Evolutionary conservation across 2,888 invertebrate species (phyloP).

Genomic region (Anthophora plumipes): DNA sequence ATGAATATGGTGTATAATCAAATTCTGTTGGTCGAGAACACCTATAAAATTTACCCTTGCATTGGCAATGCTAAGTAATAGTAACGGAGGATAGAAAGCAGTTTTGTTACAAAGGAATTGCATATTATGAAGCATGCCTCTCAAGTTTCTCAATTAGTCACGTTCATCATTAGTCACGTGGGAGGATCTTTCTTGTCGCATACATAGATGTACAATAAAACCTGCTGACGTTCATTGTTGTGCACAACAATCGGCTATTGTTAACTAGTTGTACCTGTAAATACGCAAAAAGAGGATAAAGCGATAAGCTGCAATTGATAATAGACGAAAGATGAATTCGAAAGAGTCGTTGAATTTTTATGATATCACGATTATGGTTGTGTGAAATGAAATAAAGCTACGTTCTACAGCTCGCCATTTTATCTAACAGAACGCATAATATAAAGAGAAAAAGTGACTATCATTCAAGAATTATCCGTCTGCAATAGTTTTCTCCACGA

Average conservation of each 20-base stretch:
- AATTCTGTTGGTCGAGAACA: background rate
- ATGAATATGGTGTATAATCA: background rate
- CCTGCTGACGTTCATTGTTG: constrained; percentile 17
- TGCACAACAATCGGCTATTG: constrained; percentile 23
- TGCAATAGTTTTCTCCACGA: background rate
- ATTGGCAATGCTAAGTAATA: constrained; percentile 24
- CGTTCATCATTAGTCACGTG: constrained; percentile 34
- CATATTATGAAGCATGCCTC: constrained; percentile 29
- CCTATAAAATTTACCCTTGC: constrained; percentile 25
- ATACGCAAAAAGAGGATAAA: background rate
- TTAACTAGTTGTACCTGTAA: constrained; percentile 19
- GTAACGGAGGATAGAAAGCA: constrained; percentile 24
- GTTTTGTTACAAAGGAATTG: constrained; percentile 29
- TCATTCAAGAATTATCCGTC: constrained; percentile 52
- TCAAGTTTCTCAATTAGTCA: constrained; percentile 44
- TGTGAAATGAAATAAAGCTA: background rate
- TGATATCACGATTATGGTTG: background rate
- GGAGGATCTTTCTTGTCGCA: constrained; percentile 27
- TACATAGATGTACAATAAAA: constrained; percentile 21
- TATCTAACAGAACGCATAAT: background rate
- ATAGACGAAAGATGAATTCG: background rate
- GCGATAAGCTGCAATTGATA: background rate
- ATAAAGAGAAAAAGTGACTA: background rate
- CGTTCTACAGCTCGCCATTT: background rate
- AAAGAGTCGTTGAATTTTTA: background rate